Evolutionary conservation across 2,888 invertebrate genomes (phyloP).

Genomic region (Tenthredo scrophulariae): DNA sequence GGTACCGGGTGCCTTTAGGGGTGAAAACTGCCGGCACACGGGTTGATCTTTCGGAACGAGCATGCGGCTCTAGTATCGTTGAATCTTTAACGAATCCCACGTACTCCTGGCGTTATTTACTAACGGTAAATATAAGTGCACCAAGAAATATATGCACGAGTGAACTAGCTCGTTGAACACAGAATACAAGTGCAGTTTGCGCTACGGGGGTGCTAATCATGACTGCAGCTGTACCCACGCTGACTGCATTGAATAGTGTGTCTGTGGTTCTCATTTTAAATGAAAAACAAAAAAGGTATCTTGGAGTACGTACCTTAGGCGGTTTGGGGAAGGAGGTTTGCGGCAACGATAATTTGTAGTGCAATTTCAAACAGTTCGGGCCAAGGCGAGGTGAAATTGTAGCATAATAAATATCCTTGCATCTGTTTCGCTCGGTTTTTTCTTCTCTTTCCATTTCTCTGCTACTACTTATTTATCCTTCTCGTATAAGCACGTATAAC

Average conservation of each 20-base stretch:
- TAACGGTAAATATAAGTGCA: constrained; percentile 28
- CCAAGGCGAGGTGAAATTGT: constrained; percentile 34
- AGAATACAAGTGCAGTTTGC: not conserved
- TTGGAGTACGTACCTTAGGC: not conserved
- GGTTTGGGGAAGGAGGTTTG: not conserved
- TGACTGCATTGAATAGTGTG: not conserved
- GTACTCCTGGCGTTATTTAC: constrained; percentile 36
- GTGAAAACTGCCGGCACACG: constrained; percentile 15
- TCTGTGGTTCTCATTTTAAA: constrained; percentile 1
- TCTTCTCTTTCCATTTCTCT: not conserved
- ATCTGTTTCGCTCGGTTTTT: not conserved
- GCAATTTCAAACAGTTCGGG: constrained; percentile 40
- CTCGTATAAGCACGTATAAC: constrained; percentile 19
- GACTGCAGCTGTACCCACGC: not conserved
- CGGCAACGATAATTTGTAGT: constrained; percentile 17
- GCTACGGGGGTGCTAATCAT: not conserved
- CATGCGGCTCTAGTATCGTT: constrained; percentile 30
- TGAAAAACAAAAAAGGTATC: not conserved
- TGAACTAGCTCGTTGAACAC: not conserved
- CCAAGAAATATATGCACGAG: not conserved
- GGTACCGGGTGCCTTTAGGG: constrained; percentile 11
- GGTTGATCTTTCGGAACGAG: constrained; percentile 38
- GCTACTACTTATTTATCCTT: not conserved
- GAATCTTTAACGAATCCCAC: constrained; percentile 51
- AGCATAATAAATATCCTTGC: constrained; percentile 25